Evolutionary conservation across 2,888 invertebrate genomes (phyloP), one percentile per base, ranked within the genome.

Genomic region (Dendrolimus houi): DNA sequence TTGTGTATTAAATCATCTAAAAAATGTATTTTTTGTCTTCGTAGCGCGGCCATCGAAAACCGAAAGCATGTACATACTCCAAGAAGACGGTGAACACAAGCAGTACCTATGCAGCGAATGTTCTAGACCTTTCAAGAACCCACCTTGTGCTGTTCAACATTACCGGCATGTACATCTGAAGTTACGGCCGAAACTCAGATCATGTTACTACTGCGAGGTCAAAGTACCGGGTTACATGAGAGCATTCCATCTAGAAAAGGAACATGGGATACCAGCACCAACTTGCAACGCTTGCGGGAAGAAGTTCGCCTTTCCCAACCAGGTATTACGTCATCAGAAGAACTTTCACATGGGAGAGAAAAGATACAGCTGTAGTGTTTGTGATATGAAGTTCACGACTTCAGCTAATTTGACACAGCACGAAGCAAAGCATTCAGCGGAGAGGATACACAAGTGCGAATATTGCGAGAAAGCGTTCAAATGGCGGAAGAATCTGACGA

Each of bases 251-350:
- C 55, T 79, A 42, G 81, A 81, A 56, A 64, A 68, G 52, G 75
- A 64, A 2, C 81, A 81, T 56, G 77, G 77, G 0, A 60, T 78
- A 3, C 74, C 74, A 0, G 67, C 72, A 0, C 81, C 81, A 1
- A 64, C 63, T 0, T 80, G 81, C 57, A 68, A 68, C 0, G 77
- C 75, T 13, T 81, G 81, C 61, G 79, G 77, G 8, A 78, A 75
- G 58, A 81, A 79, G 55, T 81, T 81, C 60, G 63, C 72, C 0
- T 79, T 63, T 57, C 77, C 75, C 0, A 68, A 66, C 14, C 65
- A 67, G 59, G 72, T 79, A 8, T 55, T 78, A 52, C 60, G 64
- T 1, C 79, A 79, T 29, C 81, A 80, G 57, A 78, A 72, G 63
- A 56, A 58, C 1, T 58, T 64, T 9, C 81, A 81, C 56, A 79